Percentiles rank a stretch among this genome's conserved stretches.
These are phyloP conservation scores for Neocrepidodera transversa DNA, from an alignment of 2,888 invertebrate species.

Conservation along the genomic window DNA sequence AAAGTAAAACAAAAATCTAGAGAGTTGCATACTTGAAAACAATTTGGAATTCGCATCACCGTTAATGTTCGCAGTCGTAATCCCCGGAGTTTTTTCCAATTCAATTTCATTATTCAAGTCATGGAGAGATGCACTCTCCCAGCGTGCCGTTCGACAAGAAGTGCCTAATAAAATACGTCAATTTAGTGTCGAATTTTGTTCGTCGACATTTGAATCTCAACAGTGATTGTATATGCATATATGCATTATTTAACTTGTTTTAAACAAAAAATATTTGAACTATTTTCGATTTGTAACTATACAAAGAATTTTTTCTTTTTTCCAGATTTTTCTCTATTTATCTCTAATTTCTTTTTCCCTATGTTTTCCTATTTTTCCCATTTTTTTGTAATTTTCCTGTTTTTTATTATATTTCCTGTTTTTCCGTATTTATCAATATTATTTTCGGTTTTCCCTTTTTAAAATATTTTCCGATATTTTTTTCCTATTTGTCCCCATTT, in stretches of 20 bases:
- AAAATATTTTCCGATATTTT: too few relatives aligned
- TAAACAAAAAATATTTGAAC: too few relatives aligned
- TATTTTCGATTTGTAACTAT: too few relatives aligned
- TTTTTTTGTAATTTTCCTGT: too few relatives aligned
- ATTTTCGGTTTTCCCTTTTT: too few relatives aligned
- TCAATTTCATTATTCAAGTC: constrained; percentile 32
- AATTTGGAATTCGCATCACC: constrained; percentile 28
- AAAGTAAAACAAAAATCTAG: constrained; percentile 12
- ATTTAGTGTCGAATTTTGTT: constrained; percentile 33
- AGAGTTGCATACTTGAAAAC: constrained; percentile 22
- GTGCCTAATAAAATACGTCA: constrained; percentile 32
- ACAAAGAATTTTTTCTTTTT: too few relatives aligned
- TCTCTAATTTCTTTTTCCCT: too few relatives aligned
- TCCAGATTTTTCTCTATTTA: too few relatives aligned
- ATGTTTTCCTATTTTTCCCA: too few relatives aligned
- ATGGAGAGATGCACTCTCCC: constrained; percentile 31
- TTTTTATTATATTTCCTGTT: too few relatives aligned
- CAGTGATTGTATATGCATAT: constrained; percentile 13
- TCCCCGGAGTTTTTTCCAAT: constrained; percentile 31
- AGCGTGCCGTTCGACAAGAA: constrained; percentile 15
- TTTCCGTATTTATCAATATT: too few relatives aligned
- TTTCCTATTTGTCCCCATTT: too few relatives aligned
- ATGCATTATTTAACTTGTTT: constrained; percentile 16
- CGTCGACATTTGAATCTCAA: constrained; percentile 26
- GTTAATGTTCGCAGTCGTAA: constrained; percentile 32